A percentile compares a stretch with the other conserved stretches of the same genome.
phyloP scores from a whole-genome alignment of 2,113 vertebrate species.

The Lucifuga dentata region DNA sequence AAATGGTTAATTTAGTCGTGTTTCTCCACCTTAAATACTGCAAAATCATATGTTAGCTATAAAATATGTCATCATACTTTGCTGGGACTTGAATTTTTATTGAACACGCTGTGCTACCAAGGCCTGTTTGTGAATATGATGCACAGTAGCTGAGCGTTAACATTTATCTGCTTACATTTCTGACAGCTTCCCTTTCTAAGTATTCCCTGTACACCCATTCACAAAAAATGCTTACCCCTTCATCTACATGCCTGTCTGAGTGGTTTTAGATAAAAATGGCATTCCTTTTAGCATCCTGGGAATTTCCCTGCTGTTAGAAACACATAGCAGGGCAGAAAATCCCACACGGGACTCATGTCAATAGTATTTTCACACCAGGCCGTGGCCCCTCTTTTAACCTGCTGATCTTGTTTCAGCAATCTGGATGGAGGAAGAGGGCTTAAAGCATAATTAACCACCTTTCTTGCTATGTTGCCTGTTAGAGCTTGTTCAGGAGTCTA shows the following conservation, averaged over 20 bases:
- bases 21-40: background rate
- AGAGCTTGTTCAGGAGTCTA: slow-evolving; percentile 40
- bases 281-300: slow-evolving; percentile 28
- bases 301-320: slow-evolving; percentile 32
- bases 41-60: background rate
- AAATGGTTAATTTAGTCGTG: too few species aligned
- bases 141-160: slow-evolving; percentile 12
- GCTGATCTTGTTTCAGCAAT: slow-evolving; percentile 5
- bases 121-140: slow-evolving; percentile 10
- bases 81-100: slow-evolving; percentile 7
- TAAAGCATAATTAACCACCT: slow-evolving; percentile 38
- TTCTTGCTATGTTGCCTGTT: slow-evolving; percentile 31
- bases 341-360: slow-evolving; percentile 24
- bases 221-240: slow-evolving; percentile 35
- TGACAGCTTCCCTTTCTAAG: slow-evolving; percentile 35
- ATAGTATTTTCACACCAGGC: slow-evolving; percentile 17
- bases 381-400: slow-evolving; percentile 23
- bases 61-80: background rate
- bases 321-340: slow-evolving; percentile 32
- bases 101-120: background rate
- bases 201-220: slow-evolving; percentile 47
- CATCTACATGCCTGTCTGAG: slow-evolving; percentile 7
- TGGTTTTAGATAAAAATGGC: slow-evolving; percentile 42
- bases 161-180: slow-evolving; percentile 29
- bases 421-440: slow-evolving; percentile 11